Evolutionary conservation across 2,113 vertebrate genomes (phyloP).

Genomic region (Rhinolophus ferrumequinum): DNA sequence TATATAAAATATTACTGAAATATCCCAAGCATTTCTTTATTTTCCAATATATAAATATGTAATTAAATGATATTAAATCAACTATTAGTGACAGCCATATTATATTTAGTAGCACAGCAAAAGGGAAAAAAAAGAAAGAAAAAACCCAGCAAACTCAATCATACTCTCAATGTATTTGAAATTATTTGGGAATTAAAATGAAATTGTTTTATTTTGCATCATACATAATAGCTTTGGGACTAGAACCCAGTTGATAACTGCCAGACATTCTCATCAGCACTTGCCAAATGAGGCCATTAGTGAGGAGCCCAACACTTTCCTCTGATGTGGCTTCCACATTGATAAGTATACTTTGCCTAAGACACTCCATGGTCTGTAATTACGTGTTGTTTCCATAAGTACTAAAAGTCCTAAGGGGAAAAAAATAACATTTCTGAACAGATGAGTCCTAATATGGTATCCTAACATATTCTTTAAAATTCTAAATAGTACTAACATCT

Average conservation of each 20-base stretch:
- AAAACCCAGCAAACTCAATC: not conserved
- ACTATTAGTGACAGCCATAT: not conserved
- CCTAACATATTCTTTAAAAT: not conserved
- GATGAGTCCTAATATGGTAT: not conserved
- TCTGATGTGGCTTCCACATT: not conserved
- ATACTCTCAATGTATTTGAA: not conserved
- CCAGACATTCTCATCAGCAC: not conserved
- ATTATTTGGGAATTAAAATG: not conserved
- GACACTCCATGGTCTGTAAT: not conserved
- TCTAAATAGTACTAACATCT: not conserved
- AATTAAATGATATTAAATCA: constrained; percentile 16
- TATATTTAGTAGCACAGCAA: not conserved
- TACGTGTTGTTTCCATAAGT: not conserved
- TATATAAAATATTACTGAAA: not conserved
- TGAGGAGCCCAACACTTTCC: not conserved
- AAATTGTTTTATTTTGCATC: not conserved
- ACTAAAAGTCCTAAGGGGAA: not conserved
- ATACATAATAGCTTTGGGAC: not conserved
- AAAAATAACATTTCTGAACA: constrained; percentile 9
- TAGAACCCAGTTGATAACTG: not conserved
- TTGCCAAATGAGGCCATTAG: no score
- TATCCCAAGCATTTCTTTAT: not conserved
- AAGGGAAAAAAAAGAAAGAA: not conserved
- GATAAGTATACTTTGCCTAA: not conserved
- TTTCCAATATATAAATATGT: not conserved